Base-by-base conservation (phyloP, 2,797 vertebrate species). In the Coreius guichenoti region DNA sequence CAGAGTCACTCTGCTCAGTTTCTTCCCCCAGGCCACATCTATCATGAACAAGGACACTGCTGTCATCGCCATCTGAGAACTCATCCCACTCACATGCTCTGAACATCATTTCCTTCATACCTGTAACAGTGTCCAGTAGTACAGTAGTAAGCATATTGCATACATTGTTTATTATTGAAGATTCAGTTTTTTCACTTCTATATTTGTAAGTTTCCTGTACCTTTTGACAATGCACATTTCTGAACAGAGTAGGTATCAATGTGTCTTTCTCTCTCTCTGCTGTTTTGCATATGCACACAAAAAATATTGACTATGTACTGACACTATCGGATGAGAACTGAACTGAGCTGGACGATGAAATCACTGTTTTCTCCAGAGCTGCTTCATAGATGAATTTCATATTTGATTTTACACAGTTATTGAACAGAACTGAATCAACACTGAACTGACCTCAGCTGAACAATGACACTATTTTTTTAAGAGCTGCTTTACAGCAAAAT, bases 21-120 rank as follows among this genome's bases (percentile, higher is more conserved):
- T 58, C 69, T 73, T 56, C 17, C 21, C 29, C 51, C 51, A 45
- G 68, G 81, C 26, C 54, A 29, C 21, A 61, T 80, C 63, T 51
- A 43, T 80, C 77, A 80, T 21, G 77, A 80, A 65, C 77, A 80
- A 80, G 58, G 81, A 82, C 54, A 1, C 36, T 33, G 36, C 54
- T 63, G 54, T 72, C 81, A 49, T 73, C 33, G 3, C 68, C 21
- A 26, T 82, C 68, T 80, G 58, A 61, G 61, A 80, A 21, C 26
- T 80, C 43, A 67, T 49, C 61, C 12, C 7, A 47, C 43, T 69
- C 79, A 33, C 63, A n/a, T 11, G 21, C 79, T 39, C 45, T 69
- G 29, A 54, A 56, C 31, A 39, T 54, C 29, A 26, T 19, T n/a
- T 26, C 9, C 61, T 49, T 67, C 29, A 49, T 49, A 80, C 77